Percentiles rank a stretch among this genome's conserved stretches.
These are phyloP conservation scores for Plodia interpunctella DNA, from an alignment of 1,140 invertebrate species.

Conservation along the genomic window DNA sequence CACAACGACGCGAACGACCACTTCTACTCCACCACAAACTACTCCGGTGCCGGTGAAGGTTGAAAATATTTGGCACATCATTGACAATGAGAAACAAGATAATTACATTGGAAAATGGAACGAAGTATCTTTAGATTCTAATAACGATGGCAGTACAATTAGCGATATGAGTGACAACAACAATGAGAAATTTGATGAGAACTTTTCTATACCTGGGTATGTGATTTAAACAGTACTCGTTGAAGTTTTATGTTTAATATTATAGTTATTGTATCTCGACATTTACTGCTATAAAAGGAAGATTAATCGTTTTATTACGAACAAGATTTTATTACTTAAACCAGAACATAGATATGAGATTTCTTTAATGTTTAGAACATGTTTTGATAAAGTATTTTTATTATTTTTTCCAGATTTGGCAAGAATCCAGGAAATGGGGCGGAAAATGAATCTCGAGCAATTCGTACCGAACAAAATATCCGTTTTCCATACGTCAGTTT, in stretches of 20 bases:
- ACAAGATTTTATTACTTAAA: too few species aligned
- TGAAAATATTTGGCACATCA: constrained; percentile 69
- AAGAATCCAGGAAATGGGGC: constrained; percentile 55
- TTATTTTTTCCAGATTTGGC: constrained; percentile 46
- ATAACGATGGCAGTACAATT: constrained; percentile 18
- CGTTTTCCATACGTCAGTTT: constrained; percentile 65
- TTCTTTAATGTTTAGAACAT: too few species aligned
- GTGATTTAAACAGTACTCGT: constrained; percentile 17
- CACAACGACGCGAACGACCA: constrained; percentile 24
- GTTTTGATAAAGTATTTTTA: constrained; percentile 5
- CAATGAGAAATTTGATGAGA: constrained; percentile 38
- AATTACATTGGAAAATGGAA: constrained; percentile 50
- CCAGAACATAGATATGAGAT: too few species aligned
- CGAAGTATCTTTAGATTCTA: constrained; percentile 35
- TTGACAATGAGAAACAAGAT: constrained; percentile 58
- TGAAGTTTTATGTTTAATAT: too few species aligned
- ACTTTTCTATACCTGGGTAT: constrained; percentile 68
- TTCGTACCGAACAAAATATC: constrained; percentile 59
- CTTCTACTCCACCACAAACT: constrained; percentile 26
- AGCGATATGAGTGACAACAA: constrained; percentile 12
- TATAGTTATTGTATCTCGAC: too few species aligned
- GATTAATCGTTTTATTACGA: too few species aligned
- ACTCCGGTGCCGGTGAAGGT: constrained; percentile 35
- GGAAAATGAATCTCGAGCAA: constrained; percentile 71
- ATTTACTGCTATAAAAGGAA: too few species aligned